Evolutionary conservation across 2,888 invertebrate species (phyloP).

Genomic region (Ophonus ardosiacus): DNA sequence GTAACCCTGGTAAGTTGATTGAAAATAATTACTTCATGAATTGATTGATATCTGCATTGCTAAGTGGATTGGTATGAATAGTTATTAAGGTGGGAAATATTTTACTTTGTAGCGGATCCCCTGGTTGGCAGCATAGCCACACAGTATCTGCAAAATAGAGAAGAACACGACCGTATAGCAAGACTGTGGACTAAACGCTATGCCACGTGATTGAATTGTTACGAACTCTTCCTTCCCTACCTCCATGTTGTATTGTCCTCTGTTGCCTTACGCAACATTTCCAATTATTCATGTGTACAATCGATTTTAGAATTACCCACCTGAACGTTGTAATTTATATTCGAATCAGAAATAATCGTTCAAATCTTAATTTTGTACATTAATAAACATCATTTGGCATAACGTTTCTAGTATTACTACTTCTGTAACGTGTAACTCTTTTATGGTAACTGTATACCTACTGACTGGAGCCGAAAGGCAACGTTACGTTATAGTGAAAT

Average conservation of each 20-base stretch:
- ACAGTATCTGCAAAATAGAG: conserved; percentile 97
- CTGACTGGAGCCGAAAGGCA: conserved; percentile 49
- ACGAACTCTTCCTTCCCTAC: conserved; percentile 71
- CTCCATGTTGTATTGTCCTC: conserved; percentile 71
- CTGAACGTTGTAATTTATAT: conserved; percentile 59
- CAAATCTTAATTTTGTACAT: conserved; percentile 53
- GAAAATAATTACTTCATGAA: conserved; percentile 7
- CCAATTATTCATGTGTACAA: conserved; percentile 64
- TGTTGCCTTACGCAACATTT: conserved; percentile 73
- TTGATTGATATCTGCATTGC: background rate
- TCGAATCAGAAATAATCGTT: conserved; percentile 50
- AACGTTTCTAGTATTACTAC: conserved; percentile 54
- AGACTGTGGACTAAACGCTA: conserved; percentile 99
- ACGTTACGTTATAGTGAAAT: conserved; percentile 58
- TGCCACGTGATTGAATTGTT: conserved; percentile 87
- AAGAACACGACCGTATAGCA: conserved; percentile 98
- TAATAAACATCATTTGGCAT: conserved; percentile 48
- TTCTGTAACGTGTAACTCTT: conserved; percentile 52
- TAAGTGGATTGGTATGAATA: background rate
- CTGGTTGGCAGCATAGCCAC: conserved; percentile 98
- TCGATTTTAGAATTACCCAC: conserved; percentile 63
- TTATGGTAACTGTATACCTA: conserved; percentile 55
- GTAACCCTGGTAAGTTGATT: conserved; percentile 91
- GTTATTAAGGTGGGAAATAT: conserved; percentile 60
- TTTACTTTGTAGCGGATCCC: conserved; percentile 88